Percentiles rank a stretch among this genome's conserved stretches.
Evolutionary conservation across 1,140 invertebrate species (phyloP).

Genomic region (Drosophila tsacasi): DNA sequence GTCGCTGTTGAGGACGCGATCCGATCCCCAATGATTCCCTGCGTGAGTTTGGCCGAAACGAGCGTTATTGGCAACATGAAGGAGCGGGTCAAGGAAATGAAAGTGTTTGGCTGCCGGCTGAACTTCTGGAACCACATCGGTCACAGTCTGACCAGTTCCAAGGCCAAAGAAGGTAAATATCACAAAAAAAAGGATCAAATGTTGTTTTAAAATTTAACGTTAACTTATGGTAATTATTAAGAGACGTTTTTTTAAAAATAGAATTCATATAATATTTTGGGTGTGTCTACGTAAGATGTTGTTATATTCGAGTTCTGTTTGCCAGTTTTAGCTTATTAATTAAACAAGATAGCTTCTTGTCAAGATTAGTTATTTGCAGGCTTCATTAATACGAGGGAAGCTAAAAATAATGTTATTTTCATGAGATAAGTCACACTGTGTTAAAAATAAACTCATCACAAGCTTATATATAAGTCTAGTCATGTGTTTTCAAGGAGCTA

Average conservation of each 20-base stretch:
- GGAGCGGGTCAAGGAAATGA: slow-evolving; percentile 85
- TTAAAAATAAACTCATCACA: neutral
- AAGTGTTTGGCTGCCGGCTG: slow-evolving; percentile 84
- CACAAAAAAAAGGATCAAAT: neutral
- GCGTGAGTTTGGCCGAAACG: slow-evolving; percentile 85
- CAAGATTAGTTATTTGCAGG: slow-evolving; percentile 8
- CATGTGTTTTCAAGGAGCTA: neutral
- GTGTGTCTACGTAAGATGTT: neutral
- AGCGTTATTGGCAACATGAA: slow-evolving; percentile 85
- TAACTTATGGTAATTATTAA: neutral
- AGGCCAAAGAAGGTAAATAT: slow-evolving; percentile 82
- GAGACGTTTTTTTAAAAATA: neutral
- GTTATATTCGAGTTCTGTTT: neutral
- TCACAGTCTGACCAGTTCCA: slow-evolving; percentile 83
- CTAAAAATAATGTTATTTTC: slow-evolving; percentile 10
- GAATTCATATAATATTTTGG: slow-evolving; percentile 8
- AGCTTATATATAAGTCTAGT: neutral
- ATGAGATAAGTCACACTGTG: neutral
- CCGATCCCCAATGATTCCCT: slow-evolving; percentile 83
- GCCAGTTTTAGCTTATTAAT: neutral
- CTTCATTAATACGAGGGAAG: neutral
- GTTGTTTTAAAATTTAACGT: neutral
- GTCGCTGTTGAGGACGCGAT: slow-evolving; percentile 27
- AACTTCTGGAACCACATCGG: slow-evolving; percentile 85
- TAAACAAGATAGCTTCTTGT: slow-evolving; percentile 5